phyloP scores from a whole-genome alignment of 2,888 invertebrate genomes.

The Agrotis puta region DNA sequence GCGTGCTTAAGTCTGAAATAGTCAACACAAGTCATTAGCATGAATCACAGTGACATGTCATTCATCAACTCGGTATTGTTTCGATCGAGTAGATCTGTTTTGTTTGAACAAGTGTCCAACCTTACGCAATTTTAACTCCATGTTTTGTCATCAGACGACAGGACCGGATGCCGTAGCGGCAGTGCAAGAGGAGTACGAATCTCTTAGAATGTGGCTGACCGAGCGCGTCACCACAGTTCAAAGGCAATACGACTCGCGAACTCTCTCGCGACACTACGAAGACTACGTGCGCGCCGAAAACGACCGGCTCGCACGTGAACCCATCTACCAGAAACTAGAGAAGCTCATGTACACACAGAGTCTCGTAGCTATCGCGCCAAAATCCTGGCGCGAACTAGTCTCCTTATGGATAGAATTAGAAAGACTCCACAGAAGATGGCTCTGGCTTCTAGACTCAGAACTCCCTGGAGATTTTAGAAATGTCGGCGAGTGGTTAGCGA shows the following conservation, averaged over 20 bases:
- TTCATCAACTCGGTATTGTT: conserved; percentile 35
- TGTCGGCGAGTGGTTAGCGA: conserved; percentile 97
- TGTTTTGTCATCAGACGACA: conserved; percentile 88
- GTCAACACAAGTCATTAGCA: conserved; percentile 16
- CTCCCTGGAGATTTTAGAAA: conserved; percentile 96
- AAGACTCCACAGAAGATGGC: conserved; percentile 95
- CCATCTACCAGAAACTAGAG: conserved; percentile 94
- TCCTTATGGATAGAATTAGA: conserved; percentile 95
- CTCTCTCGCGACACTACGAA: conserved; percentile 94
- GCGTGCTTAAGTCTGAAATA: neutral
- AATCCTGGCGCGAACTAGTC: conserved; percentile 96
- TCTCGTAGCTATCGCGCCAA: conserved; percentile 95
- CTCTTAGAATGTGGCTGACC: conserved; percentile 95
- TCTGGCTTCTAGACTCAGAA: conserved; percentile 96
- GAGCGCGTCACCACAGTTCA: conserved; percentile 95
- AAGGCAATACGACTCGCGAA: conserved; percentile 94
- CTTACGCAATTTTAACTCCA: conserved; percentile 7
- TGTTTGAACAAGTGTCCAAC: conserved; percentile 33
- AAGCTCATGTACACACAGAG: conserved; percentile 95
- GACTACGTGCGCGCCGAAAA: conserved; percentile 95
- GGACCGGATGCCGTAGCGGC: conserved; percentile 94
- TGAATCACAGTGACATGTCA: conserved; percentile 21
- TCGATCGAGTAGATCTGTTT: neutral
- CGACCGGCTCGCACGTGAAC: conserved; percentile 94
- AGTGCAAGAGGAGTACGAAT: conserved; percentile 95